Percentiles rank a stretch among this genome's conserved stretches.
Conservation (phyloP, 2,888 invertebrate genomes). For the Leptinotarsa haldemani region DNA sequence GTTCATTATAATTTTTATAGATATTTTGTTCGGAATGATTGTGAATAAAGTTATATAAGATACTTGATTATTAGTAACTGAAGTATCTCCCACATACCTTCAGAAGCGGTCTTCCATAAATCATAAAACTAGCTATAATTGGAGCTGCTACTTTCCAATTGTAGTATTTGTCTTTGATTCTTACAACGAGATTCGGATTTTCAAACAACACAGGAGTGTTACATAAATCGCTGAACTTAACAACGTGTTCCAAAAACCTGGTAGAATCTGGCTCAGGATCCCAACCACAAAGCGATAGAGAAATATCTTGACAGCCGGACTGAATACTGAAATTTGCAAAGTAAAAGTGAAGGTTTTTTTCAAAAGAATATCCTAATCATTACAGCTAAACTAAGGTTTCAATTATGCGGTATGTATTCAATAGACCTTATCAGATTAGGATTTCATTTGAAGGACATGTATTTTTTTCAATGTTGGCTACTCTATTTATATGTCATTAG, state of each 20-base stretch:
- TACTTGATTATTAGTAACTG: too few relatives aligned
- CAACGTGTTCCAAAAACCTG: slow-evolving; percentile 69
- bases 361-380: too few relatives aligned
- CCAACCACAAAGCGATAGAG: slow-evolving; percentile 84
- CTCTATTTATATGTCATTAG: too few relatives aligned
- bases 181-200: slow-evolving; percentile 86
- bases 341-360: too few relatives aligned
- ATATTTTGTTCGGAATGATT: too few relatives aligned
- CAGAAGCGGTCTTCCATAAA: slow-evolving; percentile 88
- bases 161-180: slow-evolving; percentile 88
- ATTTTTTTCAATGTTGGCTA: too few relatives aligned
- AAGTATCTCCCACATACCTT: slow-evolving; percentile 67
- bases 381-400: too few relatives aligned
- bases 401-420: too few relatives aligned
- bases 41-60: too few relatives aligned
- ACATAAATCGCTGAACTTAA: slow-evolving; percentile 74
- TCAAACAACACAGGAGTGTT: slow-evolving; percentile 80
- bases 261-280: slow-evolving; percentile 67
- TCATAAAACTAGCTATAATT: slow-evolving; percentile 86
- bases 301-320: slow-evolving; percentile 72
- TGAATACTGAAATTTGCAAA: slow-evolving; percentile 52
- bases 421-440: too few relatives aligned
- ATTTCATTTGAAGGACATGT: too few relatives aligned
- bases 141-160: slow-evolving; percentile 93
- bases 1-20: too few relatives aligned